Evolutionary conservation across 2,797 vertebrate species (phyloP).

Genomic region (Kryptopterus vitreolus): DNA sequence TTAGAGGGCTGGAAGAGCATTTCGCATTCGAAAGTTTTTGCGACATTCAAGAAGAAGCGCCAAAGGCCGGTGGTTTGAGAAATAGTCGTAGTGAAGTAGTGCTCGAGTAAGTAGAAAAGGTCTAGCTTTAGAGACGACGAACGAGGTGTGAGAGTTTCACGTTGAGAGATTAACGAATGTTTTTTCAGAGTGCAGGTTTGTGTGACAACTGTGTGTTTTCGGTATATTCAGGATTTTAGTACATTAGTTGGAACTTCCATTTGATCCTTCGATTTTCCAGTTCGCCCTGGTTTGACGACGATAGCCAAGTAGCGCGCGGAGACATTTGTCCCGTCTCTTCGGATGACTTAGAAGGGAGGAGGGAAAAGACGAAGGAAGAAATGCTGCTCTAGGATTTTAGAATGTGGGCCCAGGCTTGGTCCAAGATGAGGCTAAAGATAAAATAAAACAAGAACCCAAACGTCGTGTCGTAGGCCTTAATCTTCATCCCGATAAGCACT

Average conservation of each 20-base stretch:
- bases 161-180: conserved; percentile 28
- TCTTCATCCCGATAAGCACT: conserved; percentile 52
- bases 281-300: conserved; percentile 18
- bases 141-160: conserved; percentile 32
- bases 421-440: conserved; percentile 34
- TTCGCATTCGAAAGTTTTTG: conserved; percentile 32
- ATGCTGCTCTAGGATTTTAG: conserved; percentile 45
- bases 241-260: conserved; percentile 16
- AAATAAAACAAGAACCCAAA: conserved; percentile 38
- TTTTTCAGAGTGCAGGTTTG: conserved; percentile 28
- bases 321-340: conserved; percentile 23
- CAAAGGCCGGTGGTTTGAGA: conserved; percentile 22
- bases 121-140: conserved; percentile 43
- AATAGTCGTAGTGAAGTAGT: conserved; percentile 26
- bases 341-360: conserved; percentile 10
- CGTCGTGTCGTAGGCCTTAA: conserved; percentile 44
- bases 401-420: conserved; percentile 31
- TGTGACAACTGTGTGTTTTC: conserved; percentile 20
- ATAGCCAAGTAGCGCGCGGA: conserved; percentile 2
- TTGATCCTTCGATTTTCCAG: conserved; percentile 39
- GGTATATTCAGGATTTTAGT: conserved; percentile 41
- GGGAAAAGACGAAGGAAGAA: conserved; percentile 34
- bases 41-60: conserved; percentile 16
- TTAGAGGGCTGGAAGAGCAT: conserved; percentile 30
- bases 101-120: conserved; percentile 34